Conservation (phyloP, 2,797 vertebrate species). For the Clarias pachynema region DNA sequence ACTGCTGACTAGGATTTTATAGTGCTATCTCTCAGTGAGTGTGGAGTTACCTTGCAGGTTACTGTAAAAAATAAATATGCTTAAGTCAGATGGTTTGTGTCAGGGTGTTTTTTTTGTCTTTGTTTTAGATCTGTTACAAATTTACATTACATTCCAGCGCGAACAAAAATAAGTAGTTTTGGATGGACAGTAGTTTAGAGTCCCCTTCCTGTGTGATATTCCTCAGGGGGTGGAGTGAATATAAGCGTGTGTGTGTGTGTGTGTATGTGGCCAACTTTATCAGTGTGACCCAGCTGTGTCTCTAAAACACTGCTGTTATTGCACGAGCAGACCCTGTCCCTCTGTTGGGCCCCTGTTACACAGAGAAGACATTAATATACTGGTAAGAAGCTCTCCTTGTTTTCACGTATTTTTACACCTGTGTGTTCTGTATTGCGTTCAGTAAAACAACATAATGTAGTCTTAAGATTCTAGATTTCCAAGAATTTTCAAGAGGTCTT, state of each 20-base stretch:
- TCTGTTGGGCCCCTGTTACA: constrained; percentile 40
- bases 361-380: constrained; percentile 37
- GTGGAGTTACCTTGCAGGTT: constrained; percentile 44
- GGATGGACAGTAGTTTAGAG: background rate
- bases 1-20: constrained; percentile 45
- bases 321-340: constrained; percentile 20
- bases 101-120: background rate
- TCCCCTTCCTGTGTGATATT: constrained; percentile 28
- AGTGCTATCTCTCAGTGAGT: constrained; percentile 48
- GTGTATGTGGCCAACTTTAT: constrained; percentile 62
- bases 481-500: background rate
- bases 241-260: constrained; percentile 17
- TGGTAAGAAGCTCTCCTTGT: constrained; percentile 63
- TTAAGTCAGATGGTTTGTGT: constrained; percentile 51
- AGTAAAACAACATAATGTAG: background rate
- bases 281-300: constrained; percentile 69
- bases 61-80: constrained; percentile 57
- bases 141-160: too few relatives aligned
- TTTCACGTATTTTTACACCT: background rate
- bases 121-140: background rate
- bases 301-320: constrained; percentile 42
- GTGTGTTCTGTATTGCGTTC: background rate
- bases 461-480: background rate
- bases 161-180: background rate
- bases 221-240: constrained; percentile 16